phyloP scores from a whole-genome alignment of 2,888 invertebrate species.

The Macaria notata region DNA sequence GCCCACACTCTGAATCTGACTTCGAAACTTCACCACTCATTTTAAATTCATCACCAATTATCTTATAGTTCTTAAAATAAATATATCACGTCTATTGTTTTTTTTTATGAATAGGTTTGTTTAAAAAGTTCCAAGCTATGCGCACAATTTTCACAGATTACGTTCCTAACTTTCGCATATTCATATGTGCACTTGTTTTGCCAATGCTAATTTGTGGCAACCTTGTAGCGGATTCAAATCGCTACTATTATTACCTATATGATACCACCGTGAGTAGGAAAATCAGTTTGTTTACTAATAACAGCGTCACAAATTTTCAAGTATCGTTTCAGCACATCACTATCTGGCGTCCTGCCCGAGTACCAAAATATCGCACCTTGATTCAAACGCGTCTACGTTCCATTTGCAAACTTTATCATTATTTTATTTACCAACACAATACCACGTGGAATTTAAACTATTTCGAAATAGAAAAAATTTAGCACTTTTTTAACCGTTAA shows the following conservation, averaged over 20 bases:
- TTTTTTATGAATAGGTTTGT: not conserved
- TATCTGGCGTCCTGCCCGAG: slow-evolving; percentile 66
- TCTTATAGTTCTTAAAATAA: too few species aligned
- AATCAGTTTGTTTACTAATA: slow-evolving; percentile 45
- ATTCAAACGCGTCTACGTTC: slow-evolving; percentile 40
- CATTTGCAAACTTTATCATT: slow-evolving; percentile 69
- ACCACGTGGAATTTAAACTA: slow-evolving; percentile 1
- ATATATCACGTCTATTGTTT: too few species aligned
- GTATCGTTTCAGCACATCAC: slow-evolving; percentile 36
- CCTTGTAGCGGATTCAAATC: not conserved
- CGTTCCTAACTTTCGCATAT: slow-evolving; percentile 3
- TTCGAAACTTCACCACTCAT: slow-evolving; percentile 55
- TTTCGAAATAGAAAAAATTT: too few species aligned
- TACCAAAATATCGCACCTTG: slow-evolving; percentile 70
- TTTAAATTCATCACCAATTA: slow-evolving; percentile 16
- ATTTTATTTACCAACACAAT: slow-evolving; percentile 13
- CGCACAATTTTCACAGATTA: slow-evolving; percentile 9
- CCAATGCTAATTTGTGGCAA: slow-evolving; percentile 5
- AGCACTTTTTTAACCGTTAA: not conserved
- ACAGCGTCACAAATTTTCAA: slow-evolving; percentile 33
- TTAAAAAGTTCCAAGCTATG: not conserved
- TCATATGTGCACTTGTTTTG: slow-evolving; percentile 1
- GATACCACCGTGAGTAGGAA: slow-evolving; percentile 21
- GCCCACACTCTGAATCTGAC: slow-evolving; percentile 45
- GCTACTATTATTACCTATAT: not conserved